These are phyloP conservation scores for Anthonomus grandis DNA, from an alignment of 1,140 invertebrate species.

Conservation along the genomic window DNA sequence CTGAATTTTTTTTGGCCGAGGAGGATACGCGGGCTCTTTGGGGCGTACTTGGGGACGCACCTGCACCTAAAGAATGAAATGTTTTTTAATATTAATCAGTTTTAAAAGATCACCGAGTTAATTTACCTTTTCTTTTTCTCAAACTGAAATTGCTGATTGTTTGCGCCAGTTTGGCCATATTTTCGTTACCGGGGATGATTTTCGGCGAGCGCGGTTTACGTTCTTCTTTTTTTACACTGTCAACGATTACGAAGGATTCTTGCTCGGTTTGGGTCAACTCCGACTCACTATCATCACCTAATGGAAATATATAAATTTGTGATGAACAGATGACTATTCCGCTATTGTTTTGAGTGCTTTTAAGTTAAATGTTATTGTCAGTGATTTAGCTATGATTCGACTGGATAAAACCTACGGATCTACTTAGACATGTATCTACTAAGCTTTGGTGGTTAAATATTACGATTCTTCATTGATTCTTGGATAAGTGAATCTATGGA, in stretches of 20 bases:
- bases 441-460: no score
- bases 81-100: background rate
- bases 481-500: no score
- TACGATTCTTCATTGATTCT: no score
- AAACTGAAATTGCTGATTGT: constrained; percentile 51
- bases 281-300: constrained; percentile 26
- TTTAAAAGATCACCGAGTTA: background rate
- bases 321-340: no score
- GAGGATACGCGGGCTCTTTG: constrained; percentile 39
- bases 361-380: no score
- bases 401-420: no score
- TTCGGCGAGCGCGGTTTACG: constrained; percentile 40
- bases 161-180: constrained; percentile 47
- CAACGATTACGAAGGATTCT: constrained; percentile 40
- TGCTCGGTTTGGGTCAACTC: constrained; percentile 33
- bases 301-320: no score
- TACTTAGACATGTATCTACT: no score
- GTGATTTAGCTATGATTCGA: no score
- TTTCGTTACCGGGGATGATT: constrained; percentile 42
- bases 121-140: constrained; percentile 51
- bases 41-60: constrained; percentile 36
- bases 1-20: constrained; percentile 42
- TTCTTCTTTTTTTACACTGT: constrained; percentile 37
- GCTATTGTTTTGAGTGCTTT: no score
- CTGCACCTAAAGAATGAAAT: constrained; percentile 47